Evolutionary conservation across 2,113 vertebrate genomes (phyloP).

Genomic region (Vicugna pacos): DNA sequence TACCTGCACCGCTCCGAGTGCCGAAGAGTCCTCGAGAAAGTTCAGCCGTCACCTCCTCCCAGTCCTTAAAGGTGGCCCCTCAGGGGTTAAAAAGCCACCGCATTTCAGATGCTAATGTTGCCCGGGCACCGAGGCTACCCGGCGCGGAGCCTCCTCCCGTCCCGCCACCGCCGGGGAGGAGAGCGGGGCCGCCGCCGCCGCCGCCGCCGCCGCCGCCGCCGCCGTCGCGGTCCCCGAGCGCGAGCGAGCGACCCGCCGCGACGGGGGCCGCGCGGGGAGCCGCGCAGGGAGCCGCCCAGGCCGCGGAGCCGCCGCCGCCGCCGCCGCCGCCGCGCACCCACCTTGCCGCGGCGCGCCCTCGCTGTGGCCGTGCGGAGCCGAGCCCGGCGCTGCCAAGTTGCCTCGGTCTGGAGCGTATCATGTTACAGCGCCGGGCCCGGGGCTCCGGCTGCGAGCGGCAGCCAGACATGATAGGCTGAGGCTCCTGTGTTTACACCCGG

Average conservation of each 20-base stretch:
- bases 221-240: too few species aligned
- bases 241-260: too few species aligned
- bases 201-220: not conserved
- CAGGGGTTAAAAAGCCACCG: conserved; percentile 87
- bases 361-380: conserved; percentile 86
- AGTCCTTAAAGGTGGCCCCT: conserved; percentile 76
- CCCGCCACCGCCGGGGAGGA: conserved; percentile 70
- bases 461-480: conserved; percentile 94
- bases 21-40: conserved; percentile 38
- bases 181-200: conserved; percentile 24
- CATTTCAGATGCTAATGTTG: conserved; percentile 82
- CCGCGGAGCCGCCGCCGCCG: not conserved
- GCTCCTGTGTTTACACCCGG: conserved; percentile 88
- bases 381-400: conserved; percentile 88
- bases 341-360: conserved; percentile 86
- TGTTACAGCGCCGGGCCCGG: conserved; percentile 91
- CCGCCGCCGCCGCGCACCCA: conserved; percentile 80
- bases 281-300: too few species aligned
- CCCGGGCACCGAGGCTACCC: conserved; percentile 80
- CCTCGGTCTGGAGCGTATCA: conserved; percentile 91
- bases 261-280: too few species aligned
- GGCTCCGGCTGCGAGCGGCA: conserved; percentile 87
- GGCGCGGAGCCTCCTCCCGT: conserved; percentile 83
- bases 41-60: conserved; percentile 81
- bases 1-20: conserved; percentile 58